Evolutionary conservation across 1,140 invertebrate species (phyloP).

Genomic region (Drosophila pruinosa): DNA sequence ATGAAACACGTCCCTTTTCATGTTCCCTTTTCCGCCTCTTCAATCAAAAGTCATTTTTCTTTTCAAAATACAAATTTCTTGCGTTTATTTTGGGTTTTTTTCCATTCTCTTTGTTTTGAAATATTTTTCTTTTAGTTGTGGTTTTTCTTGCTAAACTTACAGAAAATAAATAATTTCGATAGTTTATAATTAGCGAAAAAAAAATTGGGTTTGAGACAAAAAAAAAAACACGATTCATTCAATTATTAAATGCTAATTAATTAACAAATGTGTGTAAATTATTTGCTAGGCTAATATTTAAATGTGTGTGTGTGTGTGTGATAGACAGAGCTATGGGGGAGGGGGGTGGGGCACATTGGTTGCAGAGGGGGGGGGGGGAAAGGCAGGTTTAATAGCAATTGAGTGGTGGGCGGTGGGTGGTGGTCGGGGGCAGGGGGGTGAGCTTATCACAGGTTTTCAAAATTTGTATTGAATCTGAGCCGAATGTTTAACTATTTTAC

Average conservation of each 20-base stretch:
- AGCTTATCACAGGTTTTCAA: slow-evolving; percentile 71
- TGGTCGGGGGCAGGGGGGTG: too few relatives aligned
- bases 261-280: slow-evolving; percentile 58
- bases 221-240: slow-evolving; percentile 36
- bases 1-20: background rate
- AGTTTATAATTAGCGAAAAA: slow-evolving; percentile 58
- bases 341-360: too few relatives aligned
- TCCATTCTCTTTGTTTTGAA: slow-evolving; percentile 14
- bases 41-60: slow-evolving; percentile 3
- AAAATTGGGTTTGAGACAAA: slow-evolving; percentile 22
- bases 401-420: background rate
- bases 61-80: slow-evolving; percentile 8
- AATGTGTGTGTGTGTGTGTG: slow-evolving; percentile 32
- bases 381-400: slow-evolving; percentile 3
- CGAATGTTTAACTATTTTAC: background rate
- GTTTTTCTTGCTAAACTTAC: slow-evolving; percentile 20
- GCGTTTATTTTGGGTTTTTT: slow-evolving; percentile 29
- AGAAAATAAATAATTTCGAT: slow-evolving; percentile 70
- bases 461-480: slow-evolving; percentile 21
- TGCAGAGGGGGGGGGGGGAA: background rate
- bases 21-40: background rate
- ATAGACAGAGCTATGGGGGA: background rate
- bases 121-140: slow-evolving; percentile 24
- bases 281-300: slow-evolving; percentile 57
- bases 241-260: slow-evolving; percentile 53